Percentiles rank a stretch among this genome's conserved stretches.
These are phyloP conservation scores for Drosophila affinis DNA, from an alignment of 2,888 invertebrate genomes.

Conservation along the genomic window DNA sequence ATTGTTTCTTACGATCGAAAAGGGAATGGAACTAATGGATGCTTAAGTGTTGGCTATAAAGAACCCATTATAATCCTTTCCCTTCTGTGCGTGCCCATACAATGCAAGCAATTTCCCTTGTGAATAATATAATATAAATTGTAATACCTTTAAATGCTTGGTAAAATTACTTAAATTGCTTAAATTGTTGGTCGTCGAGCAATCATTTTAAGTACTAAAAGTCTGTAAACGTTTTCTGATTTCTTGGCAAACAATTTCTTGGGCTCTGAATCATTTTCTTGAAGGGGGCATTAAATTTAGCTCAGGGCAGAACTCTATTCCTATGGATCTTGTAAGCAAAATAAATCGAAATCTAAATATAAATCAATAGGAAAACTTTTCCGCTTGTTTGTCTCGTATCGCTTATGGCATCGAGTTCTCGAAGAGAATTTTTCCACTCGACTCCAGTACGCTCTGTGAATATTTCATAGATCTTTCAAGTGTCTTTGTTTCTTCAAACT, in stretches of 20 bases:
- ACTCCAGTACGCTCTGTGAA: too few species aligned
- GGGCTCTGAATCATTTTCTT: neutral
- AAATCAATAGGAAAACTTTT: constrained; percentile 13
- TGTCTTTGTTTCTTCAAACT: neutral
- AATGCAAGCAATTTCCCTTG: constrained; percentile 7
- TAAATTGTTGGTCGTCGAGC: neutral
- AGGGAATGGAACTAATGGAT: neutral
- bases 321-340: neutral
- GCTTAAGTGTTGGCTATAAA: neutral
- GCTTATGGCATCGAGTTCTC: neutral
- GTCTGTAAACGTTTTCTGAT: neutral
- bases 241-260: constrained; percentile 26
- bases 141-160: constrained; percentile 21
- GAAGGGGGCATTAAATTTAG: constrained; percentile 6
- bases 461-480: too few species aligned
- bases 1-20: neutral
- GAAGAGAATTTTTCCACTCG: too few species aligned
- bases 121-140: constrained; percentile 18
- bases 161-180: constrained; percentile 15
- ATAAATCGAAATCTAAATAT: neutral
- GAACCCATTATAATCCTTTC: constrained; percentile 6
- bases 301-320: neutral
- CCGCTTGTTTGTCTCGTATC: constrained; percentile 7
- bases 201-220: neutral
- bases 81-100: constrained; percentile 8